phyloP scores from a whole-genome alignment of 2,888 invertebrate species.

The Muscina levida region DNA sequence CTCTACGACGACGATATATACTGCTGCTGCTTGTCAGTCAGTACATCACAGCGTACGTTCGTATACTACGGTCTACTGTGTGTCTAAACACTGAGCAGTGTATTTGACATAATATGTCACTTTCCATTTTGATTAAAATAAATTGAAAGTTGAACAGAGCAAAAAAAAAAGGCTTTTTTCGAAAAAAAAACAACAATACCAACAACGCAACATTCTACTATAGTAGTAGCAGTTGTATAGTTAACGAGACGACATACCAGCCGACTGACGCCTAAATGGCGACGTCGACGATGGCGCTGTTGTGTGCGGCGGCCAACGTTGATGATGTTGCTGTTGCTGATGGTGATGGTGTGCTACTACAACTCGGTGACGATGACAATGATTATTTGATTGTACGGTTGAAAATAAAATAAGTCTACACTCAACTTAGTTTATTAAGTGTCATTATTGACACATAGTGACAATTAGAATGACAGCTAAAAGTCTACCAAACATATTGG shows the following conservation, averaged over 20 bases:
- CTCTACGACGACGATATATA: not conserved
- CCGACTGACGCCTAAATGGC: slow-evolving; percentile 65
- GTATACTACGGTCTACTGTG: slow-evolving; percentile 28
- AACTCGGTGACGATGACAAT: slow-evolving; percentile 62
- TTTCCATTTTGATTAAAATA: slow-evolving; percentile 69
- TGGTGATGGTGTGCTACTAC: too few species aligned
- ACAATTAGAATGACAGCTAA: slow-evolving; percentile 66
- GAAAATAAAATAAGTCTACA: slow-evolving; percentile 8
- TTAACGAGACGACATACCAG: slow-evolving; percentile 58
- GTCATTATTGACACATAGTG: slow-evolving; percentile 66
- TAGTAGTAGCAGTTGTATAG: slow-evolving; percentile 24
- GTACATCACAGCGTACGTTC: not conserved
- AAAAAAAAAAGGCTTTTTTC: slow-evolving; percentile 37
- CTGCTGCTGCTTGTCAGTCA: not conserved
- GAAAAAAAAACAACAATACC: slow-evolving; percentile 28
- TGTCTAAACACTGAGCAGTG: slow-evolving; percentile 48
- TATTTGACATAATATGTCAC: slow-evolving; percentile 69
- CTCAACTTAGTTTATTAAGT: slow-evolving; percentile 65
- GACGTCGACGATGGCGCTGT: slow-evolving; percentile 35
- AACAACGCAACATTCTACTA: slow-evolving; percentile 14
- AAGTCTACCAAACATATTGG: slow-evolving; percentile 65
- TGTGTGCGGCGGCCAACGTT: not conserved
- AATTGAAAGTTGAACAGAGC: slow-evolving; percentile 65
- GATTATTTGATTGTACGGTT: slow-evolving; percentile 60
- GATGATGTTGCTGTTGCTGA: not conserved